Evolutionary conservation across 2,888 invertebrate species (phyloP).

Genomic region (Alviniconcha strummeri): DNA sequence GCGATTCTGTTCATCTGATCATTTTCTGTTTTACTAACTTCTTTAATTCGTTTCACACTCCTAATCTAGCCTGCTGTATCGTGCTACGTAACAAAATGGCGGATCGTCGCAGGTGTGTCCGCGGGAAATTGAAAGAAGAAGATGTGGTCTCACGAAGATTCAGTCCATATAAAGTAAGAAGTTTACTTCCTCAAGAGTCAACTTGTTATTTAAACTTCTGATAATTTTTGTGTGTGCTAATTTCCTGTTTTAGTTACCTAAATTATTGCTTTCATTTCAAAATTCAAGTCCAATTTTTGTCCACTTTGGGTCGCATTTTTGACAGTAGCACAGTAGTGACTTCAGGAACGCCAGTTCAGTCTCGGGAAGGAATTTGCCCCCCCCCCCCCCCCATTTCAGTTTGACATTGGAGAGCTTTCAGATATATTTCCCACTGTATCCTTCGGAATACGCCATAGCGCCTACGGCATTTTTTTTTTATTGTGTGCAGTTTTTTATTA

Average conservation of each 20-base stretch:
- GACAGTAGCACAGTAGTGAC: neutral
- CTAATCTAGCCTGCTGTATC: too few relatives aligned
- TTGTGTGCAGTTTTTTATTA: neutral
- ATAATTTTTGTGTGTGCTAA: neutral
- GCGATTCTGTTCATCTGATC: too few relatives aligned
- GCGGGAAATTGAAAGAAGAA: slow-evolving; percentile 45
- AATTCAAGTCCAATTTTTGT: neutral
- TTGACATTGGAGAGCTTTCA: too few relatives aligned
- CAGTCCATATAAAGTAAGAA: slow-evolving; percentile 41
- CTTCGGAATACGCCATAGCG: neutral
- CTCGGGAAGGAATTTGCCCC: neutral
- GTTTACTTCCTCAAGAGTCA: neutral
- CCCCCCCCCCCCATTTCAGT: too few relatives aligned
- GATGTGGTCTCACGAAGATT: slow-evolving; percentile 37
- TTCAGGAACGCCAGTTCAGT: neutral
- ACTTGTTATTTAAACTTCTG: neutral
- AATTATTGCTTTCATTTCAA: neutral
- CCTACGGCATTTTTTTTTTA: neutral
- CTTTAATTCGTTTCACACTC: too few relatives aligned
- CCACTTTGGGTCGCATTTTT: neutral
- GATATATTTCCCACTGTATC: neutral
- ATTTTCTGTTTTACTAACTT: too few relatives aligned
- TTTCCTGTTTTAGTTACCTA: too few relatives aligned
- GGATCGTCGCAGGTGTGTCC: slow-evolving; percentile 17
- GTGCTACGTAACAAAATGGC: slow-evolving; percentile 18